Percentiles rank a stretch among this genome's conserved stretches.
Evolutionary conservation across 2,113 vertebrate species (phyloP).

Genomic region (Colistium nudipinnis): DNA sequence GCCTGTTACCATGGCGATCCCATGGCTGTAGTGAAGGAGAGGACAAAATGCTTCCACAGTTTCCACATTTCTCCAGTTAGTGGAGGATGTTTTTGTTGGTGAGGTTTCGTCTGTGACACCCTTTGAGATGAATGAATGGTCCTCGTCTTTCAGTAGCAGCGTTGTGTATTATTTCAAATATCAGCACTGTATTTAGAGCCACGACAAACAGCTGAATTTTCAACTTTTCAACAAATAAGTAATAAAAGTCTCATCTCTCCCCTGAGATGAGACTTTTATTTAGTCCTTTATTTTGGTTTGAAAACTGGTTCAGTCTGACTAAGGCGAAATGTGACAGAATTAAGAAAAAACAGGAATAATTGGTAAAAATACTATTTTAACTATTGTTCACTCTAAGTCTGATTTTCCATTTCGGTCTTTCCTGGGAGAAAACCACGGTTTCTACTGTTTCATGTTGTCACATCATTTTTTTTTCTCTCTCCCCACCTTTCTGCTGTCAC

Average conservation of each 20-base stretch:
- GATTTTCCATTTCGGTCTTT: constrained; percentile 24
- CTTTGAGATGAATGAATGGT: not conserved
- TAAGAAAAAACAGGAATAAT: not conserved
- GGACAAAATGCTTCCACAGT: constrained; percentile 5
- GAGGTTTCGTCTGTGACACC: not conserved
- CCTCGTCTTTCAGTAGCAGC: not conserved
- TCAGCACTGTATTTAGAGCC: not conserved
- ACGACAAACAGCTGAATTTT: not conserved
- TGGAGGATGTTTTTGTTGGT: not conserved
- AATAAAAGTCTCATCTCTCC: constrained; percentile 26
- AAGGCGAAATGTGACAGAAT: constrained; percentile 37
- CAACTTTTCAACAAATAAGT: constrained; percentile 1
- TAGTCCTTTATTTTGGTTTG: constrained; percentile 2
- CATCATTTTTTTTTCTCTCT: not conserved
- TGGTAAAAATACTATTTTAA: constrained; percentile 10
- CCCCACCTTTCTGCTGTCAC: constrained; percentile 54
- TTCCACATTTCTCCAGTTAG: constrained; percentile 4
- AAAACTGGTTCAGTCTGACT: constrained; percentile 35
- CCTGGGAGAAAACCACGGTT: constrained; percentile 40
- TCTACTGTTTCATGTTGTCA: constrained; percentile 46
- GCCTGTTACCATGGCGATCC: constrained; percentile 71
- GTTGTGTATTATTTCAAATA: not conserved
- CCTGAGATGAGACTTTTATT: constrained; percentile 6
- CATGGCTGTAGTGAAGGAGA: constrained; percentile 17
- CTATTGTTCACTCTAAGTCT: not conserved